Evolutionary conservation across 2,113 vertebrate genomes (phyloP).

Genomic region (Tinamus guttatus): DNA sequence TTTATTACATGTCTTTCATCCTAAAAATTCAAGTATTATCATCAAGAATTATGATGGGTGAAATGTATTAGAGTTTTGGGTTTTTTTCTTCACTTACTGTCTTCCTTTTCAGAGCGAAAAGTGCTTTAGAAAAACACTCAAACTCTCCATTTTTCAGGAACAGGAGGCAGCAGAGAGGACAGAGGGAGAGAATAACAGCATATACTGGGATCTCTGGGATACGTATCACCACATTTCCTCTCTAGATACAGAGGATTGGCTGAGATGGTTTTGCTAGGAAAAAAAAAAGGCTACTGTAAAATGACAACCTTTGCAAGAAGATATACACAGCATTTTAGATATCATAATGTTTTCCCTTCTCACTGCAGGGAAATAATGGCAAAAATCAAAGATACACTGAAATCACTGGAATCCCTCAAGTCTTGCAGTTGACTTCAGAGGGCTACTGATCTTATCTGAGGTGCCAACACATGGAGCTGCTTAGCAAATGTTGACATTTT

Average conservation of each 20-base stretch:
- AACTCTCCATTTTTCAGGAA: background rate
- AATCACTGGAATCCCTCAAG: conserved; percentile 1
- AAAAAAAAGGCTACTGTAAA: background rate
- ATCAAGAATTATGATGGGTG: background rate
- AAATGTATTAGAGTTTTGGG: background rate
- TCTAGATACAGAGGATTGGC: background rate
- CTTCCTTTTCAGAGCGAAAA: background rate
- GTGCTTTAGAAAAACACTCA: background rate
- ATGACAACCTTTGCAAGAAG: conserved; percentile 25
- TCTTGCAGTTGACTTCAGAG: background rate
- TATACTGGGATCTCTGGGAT: background rate
- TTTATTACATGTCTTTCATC: background rate
- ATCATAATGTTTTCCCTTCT: background rate
- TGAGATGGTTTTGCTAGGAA: background rate
- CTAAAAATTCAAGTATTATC: background rate
- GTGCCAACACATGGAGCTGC: background rate
- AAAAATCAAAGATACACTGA: background rate
- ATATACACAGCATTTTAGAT: background rate
- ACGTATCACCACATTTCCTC: background rate
- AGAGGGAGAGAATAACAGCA: background rate
- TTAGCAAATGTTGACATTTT: background rate
- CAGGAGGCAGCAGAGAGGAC: background rate
- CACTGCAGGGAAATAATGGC: conserved; percentile 9
- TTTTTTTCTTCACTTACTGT: background rate
- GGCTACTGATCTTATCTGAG: background rate